These are phyloP conservation scores for Dendropsophus ebraccatus DNA, from an alignment of 2,113 vertebrate species.

Conservation along the genomic window DNA sequence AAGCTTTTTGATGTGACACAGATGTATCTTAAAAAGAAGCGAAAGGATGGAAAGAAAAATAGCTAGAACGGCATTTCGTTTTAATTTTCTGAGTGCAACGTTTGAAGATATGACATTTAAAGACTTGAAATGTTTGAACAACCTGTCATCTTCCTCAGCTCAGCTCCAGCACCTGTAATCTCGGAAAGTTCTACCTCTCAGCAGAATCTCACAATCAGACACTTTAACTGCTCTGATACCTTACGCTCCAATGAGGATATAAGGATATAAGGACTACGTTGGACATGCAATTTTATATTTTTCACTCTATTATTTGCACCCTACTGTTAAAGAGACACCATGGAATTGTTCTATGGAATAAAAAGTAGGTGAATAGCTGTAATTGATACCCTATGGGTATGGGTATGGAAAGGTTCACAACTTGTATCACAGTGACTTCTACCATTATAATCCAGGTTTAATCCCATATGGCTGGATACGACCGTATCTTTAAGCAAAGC, in stretches of 20 bases:
- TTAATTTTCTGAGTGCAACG: conserved; percentile 45
- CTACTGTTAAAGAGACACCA: background rate
- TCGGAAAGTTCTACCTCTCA: conserved; percentile 9
- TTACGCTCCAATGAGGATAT: background rate
- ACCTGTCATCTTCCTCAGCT: conserved; percentile 38
- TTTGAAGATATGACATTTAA: conserved; percentile 51
- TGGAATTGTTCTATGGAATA: background rate
- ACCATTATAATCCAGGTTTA: no score
- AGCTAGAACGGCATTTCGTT: conserved; percentile 18
- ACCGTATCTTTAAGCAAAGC: no score
- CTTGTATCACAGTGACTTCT: no score
- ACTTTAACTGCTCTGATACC: background rate
- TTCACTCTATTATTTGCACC: background rate
- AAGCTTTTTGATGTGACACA: conserved; percentile 47
- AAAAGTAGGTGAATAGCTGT: no score
- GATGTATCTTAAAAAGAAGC: conserved; percentile 38
- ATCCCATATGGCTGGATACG: no score
- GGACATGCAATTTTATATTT: background rate
- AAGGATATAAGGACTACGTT: background rate
- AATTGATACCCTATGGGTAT: no score
- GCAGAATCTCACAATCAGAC: background rate
- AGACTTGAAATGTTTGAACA: conserved; percentile 45
- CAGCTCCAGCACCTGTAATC: conserved; percentile 37
- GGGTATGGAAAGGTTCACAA: no score
- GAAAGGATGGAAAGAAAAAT: background rate